Percentiles rank a stretch among this genome's conserved stretches.
phyloP scores from a whole-genome alignment of 2,113 vertebrate genomes.

The Tamias sibiricus region DNA sequence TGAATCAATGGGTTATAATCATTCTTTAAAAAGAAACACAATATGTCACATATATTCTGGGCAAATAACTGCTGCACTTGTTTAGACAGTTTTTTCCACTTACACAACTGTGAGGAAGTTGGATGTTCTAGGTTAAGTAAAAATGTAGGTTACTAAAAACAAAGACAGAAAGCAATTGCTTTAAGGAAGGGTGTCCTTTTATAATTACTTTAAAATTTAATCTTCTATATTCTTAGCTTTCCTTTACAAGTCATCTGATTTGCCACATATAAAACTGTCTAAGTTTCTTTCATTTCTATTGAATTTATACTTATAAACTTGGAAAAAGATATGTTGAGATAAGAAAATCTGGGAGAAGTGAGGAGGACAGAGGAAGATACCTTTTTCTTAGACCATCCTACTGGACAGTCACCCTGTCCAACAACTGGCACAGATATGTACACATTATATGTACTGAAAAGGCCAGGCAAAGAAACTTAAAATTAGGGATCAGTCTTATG shows the following conservation, averaged over 20 bases:
- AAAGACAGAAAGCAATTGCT: not conserved
- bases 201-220: not conserved
- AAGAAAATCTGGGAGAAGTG: not conserved
- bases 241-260: not conserved
- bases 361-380: not conserved
- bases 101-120: not conserved
- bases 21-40: not conserved
- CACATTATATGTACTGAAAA: not conserved
- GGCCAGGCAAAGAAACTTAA: not conserved
- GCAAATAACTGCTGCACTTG: not conserved
- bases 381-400: not conserved
- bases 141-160: not conserved
- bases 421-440: not conserved
- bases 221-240: not conserved
- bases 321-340: not conserved
- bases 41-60: not conserved
- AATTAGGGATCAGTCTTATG: not conserved
- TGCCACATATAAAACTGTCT: not conserved
- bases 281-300: not conserved
- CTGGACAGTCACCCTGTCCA: not conserved
- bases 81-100: not conserved
- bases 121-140: not conserved
- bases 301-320: conserved; percentile 2
- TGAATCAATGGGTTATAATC: not conserved
- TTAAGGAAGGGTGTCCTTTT: not conserved